Evolutionary conservation across 2,888 invertebrate genomes (phyloP), one percentile per base, ranked within the genome.

Genomic region (Synanthedon vespiformis): DNA sequence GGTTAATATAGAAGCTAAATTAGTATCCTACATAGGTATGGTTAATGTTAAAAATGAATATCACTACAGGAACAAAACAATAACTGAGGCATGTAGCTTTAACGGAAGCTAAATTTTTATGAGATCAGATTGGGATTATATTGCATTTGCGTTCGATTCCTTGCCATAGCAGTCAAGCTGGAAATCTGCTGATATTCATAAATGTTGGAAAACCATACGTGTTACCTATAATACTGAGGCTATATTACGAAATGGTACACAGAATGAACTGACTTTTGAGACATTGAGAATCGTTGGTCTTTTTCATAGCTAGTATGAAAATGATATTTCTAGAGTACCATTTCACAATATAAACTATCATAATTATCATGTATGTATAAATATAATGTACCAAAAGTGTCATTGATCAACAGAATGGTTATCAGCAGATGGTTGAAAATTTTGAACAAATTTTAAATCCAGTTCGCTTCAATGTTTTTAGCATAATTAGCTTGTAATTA

Each of bases 1-100:
- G 64, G 67, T 74, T 61, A 70, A 68, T 68, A 67, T 70, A 70
- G 66, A 80, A 78, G 81, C 81, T 80, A 77, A 75, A 75, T 72
- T 34, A 34, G 34, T 74, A 73, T 74, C 72, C 63, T 64, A 61
- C 63, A 62, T 69, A 64, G 62, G 61, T 68, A 70, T 65, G 66
- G 62, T 72, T 67, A 67, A 73, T 68, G 62, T 62, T 63, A 67
- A 64, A 68, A 68, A 72, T 73, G 72, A 75, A 74, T 69, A 67
- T 16, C 61, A 74, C 83, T 84, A 84, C 78, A 75, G 75, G 73
- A 77, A 64, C 62, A 74, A 76, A 72, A 73, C 67, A 74, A 73
- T 59, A 63, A 71, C 66, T 64, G 65, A 70, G 68, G 72, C 75
- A 65, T 65, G 63, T 72, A 76, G 75, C 76, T 79, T 50, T 16